Percentiles rank a stretch among this genome's conserved stretches.
These are phyloP conservation scores for Hylyphantes graminicola DNA, from an alignment of 1,140 invertebrate genomes.

Conservation along the genomic window DNA sequence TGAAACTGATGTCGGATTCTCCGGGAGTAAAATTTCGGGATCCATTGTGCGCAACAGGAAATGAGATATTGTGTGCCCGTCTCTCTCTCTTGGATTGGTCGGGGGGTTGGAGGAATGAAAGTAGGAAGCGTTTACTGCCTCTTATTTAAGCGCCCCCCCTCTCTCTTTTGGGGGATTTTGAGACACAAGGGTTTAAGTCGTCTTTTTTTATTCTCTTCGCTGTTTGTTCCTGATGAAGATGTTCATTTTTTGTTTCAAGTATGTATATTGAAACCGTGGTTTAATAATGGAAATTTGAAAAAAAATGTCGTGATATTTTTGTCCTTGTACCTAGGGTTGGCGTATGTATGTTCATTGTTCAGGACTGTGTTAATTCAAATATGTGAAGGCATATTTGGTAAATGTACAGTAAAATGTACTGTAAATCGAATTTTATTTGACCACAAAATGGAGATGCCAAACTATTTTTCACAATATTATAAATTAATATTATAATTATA, in stretches of 20 bases:
- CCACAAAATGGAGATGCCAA: no score
- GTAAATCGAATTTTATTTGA: no score
- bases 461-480: no score
- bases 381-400: no score
- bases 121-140: conserved; percentile 38
- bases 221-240: not conserved
- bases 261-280: not conserved
- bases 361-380: no score
- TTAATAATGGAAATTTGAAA: not conserved
- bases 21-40: conserved; percentile 6
- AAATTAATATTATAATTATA: no score
- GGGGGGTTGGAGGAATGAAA: not conserved
- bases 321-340: not conserved
- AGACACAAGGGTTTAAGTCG: conserved; percentile 6
- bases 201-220: not conserved
- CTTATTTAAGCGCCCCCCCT: conserved; percentile 50
- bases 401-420: no score
- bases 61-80: conserved; percentile 52
- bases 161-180: not conserved
- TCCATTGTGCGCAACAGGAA: conserved; percentile 58
- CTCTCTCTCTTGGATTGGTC: conserved; percentile 3
- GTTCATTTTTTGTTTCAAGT: not conserved
- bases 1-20: conserved; percentile 55
- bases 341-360: no score
- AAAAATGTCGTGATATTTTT: not conserved